Evolutionary conservation across 1,140 invertebrate species (phyloP).

Genomic region (Cherax quadricarinatus): DNA sequence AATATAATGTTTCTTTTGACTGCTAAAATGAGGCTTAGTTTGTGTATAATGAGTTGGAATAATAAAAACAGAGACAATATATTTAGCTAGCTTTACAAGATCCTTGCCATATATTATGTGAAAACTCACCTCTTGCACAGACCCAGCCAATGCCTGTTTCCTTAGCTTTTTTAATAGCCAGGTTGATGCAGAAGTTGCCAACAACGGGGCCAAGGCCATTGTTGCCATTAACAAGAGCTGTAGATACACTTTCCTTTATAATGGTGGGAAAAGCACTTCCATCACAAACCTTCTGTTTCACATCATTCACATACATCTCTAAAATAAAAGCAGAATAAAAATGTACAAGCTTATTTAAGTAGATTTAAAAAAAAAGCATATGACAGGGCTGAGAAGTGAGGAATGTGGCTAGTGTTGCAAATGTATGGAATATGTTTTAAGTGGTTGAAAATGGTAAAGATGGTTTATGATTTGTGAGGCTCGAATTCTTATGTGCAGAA

Average conservation of each 20-base stretch:
- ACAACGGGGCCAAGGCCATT: constrained; percentile 91
- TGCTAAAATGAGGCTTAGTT: too few species aligned
- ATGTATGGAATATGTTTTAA: too few species aligned
- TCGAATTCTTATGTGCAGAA: too few species aligned
- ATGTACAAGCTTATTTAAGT: not conserved
- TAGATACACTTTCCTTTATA: constrained; percentile 85
- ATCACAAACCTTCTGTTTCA: constrained; percentile 77
- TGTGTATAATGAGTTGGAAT: too few species aligned
- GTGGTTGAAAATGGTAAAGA: too few species aligned
- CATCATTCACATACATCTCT: constrained; percentile 80
- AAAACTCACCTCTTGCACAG: constrained; percentile 82
- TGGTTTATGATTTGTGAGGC: too few species aligned
- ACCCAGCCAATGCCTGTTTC: constrained; percentile 92
- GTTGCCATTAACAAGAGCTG: constrained; percentile 89
- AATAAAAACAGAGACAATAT: too few species aligned
- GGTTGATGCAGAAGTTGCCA: constrained; percentile 93
- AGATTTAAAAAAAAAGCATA: too few species aligned
- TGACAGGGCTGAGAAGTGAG: too few species aligned
- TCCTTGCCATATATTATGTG: not conserved
- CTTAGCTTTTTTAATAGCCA: constrained; percentile 92
- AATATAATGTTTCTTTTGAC: too few species aligned
- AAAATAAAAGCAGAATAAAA: not conserved
- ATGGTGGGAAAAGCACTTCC: constrained; percentile 81
- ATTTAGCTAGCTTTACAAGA: too few species aligned
- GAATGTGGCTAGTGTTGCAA: too few species aligned